phyloP scores from a whole-genome alignment of 2,888 invertebrate genomes.

The Blastobasis lacticolella region DNA sequence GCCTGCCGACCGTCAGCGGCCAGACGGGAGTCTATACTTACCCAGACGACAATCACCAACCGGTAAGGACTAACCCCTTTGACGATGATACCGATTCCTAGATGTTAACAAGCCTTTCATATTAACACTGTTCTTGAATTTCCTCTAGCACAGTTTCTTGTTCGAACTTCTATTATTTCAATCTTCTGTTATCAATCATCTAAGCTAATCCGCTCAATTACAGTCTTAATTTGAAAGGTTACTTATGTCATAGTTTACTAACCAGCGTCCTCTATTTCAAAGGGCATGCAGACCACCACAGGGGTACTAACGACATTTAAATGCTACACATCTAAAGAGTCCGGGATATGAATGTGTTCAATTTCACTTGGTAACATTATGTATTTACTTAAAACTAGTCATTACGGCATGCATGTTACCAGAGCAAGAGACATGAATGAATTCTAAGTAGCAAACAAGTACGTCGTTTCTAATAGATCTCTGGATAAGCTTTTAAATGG shows the following conservation, averaged over 20 bases:
- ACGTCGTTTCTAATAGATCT: too few relatives aligned
- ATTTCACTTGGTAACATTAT: too few relatives aligned
- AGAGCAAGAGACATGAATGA: too few relatives aligned
- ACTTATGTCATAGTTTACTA: constrained; percentile 7
- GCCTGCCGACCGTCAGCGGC: constrained; percentile 51
- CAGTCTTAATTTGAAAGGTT: not conserved
- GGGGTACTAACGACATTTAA: constrained; percentile 32
- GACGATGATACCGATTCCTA: constrained; percentile 42
- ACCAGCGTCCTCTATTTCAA: constrained; percentile 18
- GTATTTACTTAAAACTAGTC: too few relatives aligned
- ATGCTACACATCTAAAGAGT: constrained; percentile 38
- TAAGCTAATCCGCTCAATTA: too few relatives aligned
- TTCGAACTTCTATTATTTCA: too few relatives aligned
- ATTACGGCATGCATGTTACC: too few relatives aligned
- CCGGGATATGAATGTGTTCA: constrained; percentile 27
- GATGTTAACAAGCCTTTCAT: constrained; percentile 5
- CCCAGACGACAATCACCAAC: constrained; percentile 50
- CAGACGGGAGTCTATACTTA: constrained; percentile 49
- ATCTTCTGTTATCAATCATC: too few relatives aligned
- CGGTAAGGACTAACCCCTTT: constrained; percentile 62
- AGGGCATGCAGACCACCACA: constrained; percentile 32
- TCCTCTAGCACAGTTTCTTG: too few relatives aligned
- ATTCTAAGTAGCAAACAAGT: too few relatives aligned
- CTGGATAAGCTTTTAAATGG: constrained; percentile 11
- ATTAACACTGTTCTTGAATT: not conserved